phyloP scores from a whole-genome alignment of 2,888 invertebrate species.

The Dicyrtomina minuta region DNA sequence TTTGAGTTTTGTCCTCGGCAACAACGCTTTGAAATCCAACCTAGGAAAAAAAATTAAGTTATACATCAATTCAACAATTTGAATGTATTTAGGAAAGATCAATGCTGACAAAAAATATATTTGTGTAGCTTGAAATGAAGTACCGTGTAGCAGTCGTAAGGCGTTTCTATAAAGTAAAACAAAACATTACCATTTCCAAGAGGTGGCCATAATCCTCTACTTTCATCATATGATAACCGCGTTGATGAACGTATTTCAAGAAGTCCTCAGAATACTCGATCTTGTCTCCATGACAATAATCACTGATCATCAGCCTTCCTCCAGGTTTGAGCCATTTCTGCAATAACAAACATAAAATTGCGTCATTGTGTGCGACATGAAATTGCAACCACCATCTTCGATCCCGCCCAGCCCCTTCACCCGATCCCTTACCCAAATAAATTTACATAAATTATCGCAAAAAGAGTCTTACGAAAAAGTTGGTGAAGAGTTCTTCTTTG shows the following conservation, averaged over 20 bases:
- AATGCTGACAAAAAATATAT: not conserved
- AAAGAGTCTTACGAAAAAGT: constrained; percentile 58
- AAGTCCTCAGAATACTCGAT: constrained; percentile 58
- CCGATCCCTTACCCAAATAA: no score
- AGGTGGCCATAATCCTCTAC: constrained; percentile 56
- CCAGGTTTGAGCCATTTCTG: constrained; percentile 62
- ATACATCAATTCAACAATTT: no score
- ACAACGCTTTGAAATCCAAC: constrained; percentile 59
- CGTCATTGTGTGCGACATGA: not conserved
- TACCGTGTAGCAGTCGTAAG: not conserved
- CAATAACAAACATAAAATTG: constrained; percentile 31
- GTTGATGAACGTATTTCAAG: constrained; percentile 59
- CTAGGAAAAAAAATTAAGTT: no score
- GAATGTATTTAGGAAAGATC: no score
- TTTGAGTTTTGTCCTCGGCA: constrained; percentile 59
- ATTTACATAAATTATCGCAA: no score
- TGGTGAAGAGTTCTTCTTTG: constrained; percentile 58
- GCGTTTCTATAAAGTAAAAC: not conserved
- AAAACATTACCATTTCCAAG: constrained; percentile 55
- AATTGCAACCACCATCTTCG: no score
- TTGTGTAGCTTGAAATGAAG: not conserved
- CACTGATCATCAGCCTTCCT: constrained; percentile 60
- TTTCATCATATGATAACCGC: constrained; percentile 60
- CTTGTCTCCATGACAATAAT: constrained; percentile 61
- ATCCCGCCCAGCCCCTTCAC: no score